Conservation (phyloP, 2,797 vertebrate genomes). For the Rhinophrynus dorsalis region DNA sequence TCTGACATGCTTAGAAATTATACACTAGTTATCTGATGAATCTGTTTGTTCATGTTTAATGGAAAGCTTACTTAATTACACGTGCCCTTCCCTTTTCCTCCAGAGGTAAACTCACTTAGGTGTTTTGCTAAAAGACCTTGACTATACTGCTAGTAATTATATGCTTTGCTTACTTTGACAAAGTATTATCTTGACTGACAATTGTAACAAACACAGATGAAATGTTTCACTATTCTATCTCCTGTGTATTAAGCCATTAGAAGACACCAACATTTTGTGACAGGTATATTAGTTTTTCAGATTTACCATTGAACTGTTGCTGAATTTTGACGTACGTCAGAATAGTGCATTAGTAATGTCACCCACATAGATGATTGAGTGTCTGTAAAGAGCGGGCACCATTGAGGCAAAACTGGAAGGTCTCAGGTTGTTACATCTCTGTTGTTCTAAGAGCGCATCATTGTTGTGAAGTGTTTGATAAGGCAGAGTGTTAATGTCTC, state of each 20-base stretch:
- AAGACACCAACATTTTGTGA: too few species aligned
- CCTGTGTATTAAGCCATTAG: neutral
- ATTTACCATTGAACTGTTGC: too few species aligned
- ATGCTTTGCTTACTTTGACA: constrained; percentile 81
- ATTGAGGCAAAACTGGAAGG: too few species aligned
- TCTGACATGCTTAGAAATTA: constrained; percentile 84
- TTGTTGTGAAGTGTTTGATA: too few species aligned
- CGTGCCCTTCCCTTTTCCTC: constrained; percentile 66
- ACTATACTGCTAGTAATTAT: constrained; percentile 86
- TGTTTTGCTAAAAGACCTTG: constrained; percentile 81
- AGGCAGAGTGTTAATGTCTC: too few species aligned
- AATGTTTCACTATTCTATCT: neutral
- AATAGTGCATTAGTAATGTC: too few species aligned
- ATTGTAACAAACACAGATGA: constrained; percentile 50
- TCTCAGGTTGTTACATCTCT: too few species aligned
- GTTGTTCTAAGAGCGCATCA: too few species aligned
- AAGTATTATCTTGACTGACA: constrained; percentile 72
- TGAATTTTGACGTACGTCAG: too few species aligned
- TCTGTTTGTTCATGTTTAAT: constrained; percentile 82
- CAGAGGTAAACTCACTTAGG: constrained; percentile 69
- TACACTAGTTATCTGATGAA: constrained; percentile 89
- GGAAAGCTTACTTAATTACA: constrained; percentile 80
- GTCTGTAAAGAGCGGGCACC: too few species aligned
- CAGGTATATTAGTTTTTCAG: too few species aligned
- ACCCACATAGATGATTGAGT: too few species aligned